Evolutionary conservation across 1,140 invertebrate species (phyloP).

Genomic region (Phortica variegata): DNA sequence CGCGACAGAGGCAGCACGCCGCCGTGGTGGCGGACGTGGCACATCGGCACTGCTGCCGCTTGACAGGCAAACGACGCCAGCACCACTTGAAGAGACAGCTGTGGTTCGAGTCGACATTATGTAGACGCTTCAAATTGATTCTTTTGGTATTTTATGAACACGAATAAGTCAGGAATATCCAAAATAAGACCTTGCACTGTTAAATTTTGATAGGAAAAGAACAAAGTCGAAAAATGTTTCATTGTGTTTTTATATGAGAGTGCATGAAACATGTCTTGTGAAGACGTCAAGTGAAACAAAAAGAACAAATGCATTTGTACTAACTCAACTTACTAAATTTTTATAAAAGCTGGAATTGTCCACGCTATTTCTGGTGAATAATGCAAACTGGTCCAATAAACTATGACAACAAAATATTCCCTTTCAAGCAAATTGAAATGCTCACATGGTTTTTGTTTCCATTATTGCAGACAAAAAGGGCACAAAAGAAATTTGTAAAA

Average conservation of each 20-base stretch:
- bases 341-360: too few relatives aligned
- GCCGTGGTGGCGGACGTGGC: slow-evolving; percentile 44
- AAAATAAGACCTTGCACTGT: slow-evolving; percentile 17
- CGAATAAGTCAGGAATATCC: neutral
- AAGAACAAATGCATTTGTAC: slow-evolving; percentile 7
- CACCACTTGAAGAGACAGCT: slow-evolving; percentile 8
- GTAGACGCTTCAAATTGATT: slow-evolving; percentile 16
- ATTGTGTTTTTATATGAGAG: slow-evolving; percentile 40
- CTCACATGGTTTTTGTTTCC: slow-evolving; percentile 25
- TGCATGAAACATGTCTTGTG: slow-evolving; percentile 17
- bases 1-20: slow-evolving; percentile 46
- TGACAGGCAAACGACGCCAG: slow-evolving; percentile 17
- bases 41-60: slow-evolving; percentile 25
- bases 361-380: too few relatives aligned
- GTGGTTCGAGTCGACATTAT: slow-evolving; percentile 38
- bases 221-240: slow-evolving; percentile 24
- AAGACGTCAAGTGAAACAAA: slow-evolving; percentile 10
- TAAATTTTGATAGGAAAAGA: slow-evolving; percentile 4
- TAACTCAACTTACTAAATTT: too few relatives aligned
- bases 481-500: slow-evolving; percentile 4
- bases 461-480: slow-evolving; percentile 37
- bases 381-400: too few relatives aligned
- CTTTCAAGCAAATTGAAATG: neutral
- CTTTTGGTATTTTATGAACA: too few relatives aligned
- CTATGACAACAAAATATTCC: too few relatives aligned